Base-by-base conservation (phyloP, 2,888 invertebrate genomes). In the Conus canariensis region DNA sequence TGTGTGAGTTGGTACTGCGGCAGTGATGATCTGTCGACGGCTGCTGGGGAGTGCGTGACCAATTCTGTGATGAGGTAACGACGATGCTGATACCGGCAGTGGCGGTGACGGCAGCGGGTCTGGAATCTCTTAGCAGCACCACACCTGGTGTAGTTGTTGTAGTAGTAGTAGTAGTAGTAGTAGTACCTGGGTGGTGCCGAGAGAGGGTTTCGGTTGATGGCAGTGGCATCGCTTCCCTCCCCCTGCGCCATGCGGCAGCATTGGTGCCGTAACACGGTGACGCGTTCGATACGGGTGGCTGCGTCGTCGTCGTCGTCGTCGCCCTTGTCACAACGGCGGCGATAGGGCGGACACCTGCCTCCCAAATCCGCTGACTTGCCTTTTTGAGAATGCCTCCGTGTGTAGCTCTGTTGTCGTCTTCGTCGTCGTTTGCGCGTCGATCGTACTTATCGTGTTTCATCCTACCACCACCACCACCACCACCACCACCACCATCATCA, bases 331-430 rank as follows among this genome's bases (percentile, higher is more conserved):
- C 45, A 45, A 45, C 45, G 45, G 45, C 45, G 45, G 45, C 45
- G 45, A n/a, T 4, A 80, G 25, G 30, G 45, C 8, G 10, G 16
- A 10, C 30, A 80, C 8, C 74, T 9, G 74, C 74, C 60, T 74
- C 30, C 22, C 80, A 60, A 60, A 85, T 60, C 59, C 60, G 85
- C 85, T 85, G 59, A 60, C 25, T 85, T 60, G 25, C 60, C 85
- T 60, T 60, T 14, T 16, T 58, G 25, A 14, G 30, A 67, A 30
- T 45, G n/a, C 64, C 67, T 5, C 22, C 67, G 30, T 25, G n/a
- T 6, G 19, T 85, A 58, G 58, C 59, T 58, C 59, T 14, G n/a
- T 25, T 59, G 45, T 45, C 45, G 45, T 45, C 45, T 45, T 45
- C 45, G 85, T n/a, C 59, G 59, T n/a, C n/a, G 19, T 9, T 22